These are phyloP conservation scores for Enteromius viviparus DNA, from an alignment of 2,797 vertebrate species.

Conservation along the genomic window DNA sequence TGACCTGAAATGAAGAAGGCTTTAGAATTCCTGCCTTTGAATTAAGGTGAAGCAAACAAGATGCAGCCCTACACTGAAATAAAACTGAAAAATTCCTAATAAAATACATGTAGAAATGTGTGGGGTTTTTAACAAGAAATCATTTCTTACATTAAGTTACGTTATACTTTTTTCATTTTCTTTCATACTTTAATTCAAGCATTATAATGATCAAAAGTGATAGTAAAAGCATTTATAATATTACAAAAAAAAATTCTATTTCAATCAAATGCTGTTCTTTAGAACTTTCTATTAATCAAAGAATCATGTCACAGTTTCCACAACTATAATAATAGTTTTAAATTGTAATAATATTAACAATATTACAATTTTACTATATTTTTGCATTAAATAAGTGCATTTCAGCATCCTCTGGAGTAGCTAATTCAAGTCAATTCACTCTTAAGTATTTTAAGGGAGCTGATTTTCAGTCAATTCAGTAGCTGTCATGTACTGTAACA, in stretches of 20 bases:
- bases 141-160: neutral
- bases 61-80: neutral
- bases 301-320: neutral
- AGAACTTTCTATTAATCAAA: neutral
- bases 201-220: neutral
- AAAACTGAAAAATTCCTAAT: neutral
- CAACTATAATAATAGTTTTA: neutral
- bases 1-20: neutral
- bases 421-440: too few species aligned
- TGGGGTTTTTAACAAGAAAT: neutral
- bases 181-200: neutral
- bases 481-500: too few species aligned
- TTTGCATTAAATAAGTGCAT: neutral
- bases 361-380: neutral
- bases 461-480: too few species aligned
- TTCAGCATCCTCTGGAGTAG: too few species aligned
- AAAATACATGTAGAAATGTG: neutral
- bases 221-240: neutral
- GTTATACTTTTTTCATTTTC: neutral
- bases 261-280: neutral
- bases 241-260: neutral
- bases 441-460: too few species aligned
- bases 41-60: neutral
- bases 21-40: neutral
- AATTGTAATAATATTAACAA: neutral